Percentiles rank a stretch among this genome's conserved stretches.
Conservation (phyloP, 2,797 vertebrate species). For the Pseudomugil tenellus region DNA sequence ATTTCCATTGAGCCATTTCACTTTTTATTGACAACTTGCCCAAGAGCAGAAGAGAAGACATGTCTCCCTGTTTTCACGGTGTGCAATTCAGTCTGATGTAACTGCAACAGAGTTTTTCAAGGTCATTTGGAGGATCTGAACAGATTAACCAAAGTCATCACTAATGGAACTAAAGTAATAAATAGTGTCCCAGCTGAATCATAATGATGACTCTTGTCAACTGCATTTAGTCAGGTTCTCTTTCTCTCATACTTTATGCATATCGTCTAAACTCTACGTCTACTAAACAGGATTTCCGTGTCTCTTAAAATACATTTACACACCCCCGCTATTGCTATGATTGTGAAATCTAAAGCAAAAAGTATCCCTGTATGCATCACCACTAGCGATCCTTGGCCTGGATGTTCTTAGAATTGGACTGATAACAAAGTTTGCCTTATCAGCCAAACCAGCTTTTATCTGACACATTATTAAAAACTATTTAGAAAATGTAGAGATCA, state of each 20-base stretch:
- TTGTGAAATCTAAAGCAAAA: no score
- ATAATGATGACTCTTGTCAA: conserved; percentile 42
- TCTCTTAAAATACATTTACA: conserved; percentile 27
- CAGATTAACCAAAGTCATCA: conserved; percentile 46
- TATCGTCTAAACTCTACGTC: conserved; percentile 58
- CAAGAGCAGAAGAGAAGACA: background rate
- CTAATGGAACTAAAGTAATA: conserved; percentile 73
- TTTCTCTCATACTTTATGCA: conserved; percentile 64
- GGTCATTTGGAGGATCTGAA: conserved; percentile 45
- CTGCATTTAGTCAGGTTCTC: conserved; percentile 60
- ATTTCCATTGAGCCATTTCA: background rate
- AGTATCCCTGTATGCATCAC: no score
- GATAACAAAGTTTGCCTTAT: no score
- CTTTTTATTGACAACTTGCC: background rate
- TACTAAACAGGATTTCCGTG: conserved; percentile 48
- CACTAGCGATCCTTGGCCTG: no score
- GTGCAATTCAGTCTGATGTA: conserved; percentile 22
- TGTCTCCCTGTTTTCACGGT: conserved; percentile 10
- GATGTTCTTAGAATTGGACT: no score
- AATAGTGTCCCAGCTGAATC: conserved; percentile 70
- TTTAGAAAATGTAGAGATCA: background rate
- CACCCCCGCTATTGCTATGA: conserved; percentile 15
- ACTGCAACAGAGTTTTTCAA: conserved; percentile 52
- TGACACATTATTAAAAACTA: conserved; percentile 10
- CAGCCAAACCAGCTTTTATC: conserved; percentile 25